These are phyloP conservation scores for Hippoglossus stenolepis DNA, from an alignment of 2,113 vertebrate species.

Conservation along the genomic window DNA sequence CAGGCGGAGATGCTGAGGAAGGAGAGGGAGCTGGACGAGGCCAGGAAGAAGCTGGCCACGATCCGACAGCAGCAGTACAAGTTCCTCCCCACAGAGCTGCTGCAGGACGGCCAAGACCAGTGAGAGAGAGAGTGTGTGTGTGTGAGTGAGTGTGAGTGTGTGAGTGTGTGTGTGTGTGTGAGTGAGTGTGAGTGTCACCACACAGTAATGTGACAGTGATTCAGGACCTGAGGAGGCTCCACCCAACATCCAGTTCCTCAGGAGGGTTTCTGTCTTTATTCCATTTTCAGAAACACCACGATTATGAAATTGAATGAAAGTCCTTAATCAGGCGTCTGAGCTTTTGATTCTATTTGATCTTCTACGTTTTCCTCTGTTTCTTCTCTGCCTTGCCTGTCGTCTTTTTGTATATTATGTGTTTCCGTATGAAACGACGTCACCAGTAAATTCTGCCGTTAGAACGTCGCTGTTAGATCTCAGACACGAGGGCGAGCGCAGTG, in stretches of 20 bases:
- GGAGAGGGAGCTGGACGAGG: slow-evolving; percentile 94
- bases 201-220: too few relatives aligned
- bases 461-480: background rate
- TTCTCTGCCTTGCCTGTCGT: background rate
- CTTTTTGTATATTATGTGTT: background rate
- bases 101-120: slow-evolving; percentile 87
- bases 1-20: slow-evolving; percentile 99
- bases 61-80: slow-evolving; percentile 99
- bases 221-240: too few relatives aligned
- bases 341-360: too few relatives aligned
- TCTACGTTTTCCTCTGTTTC: background rate
- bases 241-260: too few relatives aligned
- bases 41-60: slow-evolving; percentile 93
- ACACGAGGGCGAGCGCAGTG: background rate
- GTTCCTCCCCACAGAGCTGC: slow-evolving; percentile 95
- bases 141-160: slow-evolving; percentile 54
- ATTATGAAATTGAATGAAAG: too few relatives aligned
- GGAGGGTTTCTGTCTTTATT: slow-evolving; percentile 34
- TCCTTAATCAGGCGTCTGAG: background rate
- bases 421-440: background rate
- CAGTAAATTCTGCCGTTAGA: slow-evolving; percentile 33
- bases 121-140: slow-evolving; percentile 47
- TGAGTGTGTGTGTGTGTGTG: background rate
- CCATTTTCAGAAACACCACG: slow-evolving; percentile 33
- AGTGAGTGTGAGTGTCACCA: background rate